Evolutionary conservation across 30 jellyfish, hydroid and myxozoan species (phyloP).

Genomic region (Sanderia malayensis): DNA sequence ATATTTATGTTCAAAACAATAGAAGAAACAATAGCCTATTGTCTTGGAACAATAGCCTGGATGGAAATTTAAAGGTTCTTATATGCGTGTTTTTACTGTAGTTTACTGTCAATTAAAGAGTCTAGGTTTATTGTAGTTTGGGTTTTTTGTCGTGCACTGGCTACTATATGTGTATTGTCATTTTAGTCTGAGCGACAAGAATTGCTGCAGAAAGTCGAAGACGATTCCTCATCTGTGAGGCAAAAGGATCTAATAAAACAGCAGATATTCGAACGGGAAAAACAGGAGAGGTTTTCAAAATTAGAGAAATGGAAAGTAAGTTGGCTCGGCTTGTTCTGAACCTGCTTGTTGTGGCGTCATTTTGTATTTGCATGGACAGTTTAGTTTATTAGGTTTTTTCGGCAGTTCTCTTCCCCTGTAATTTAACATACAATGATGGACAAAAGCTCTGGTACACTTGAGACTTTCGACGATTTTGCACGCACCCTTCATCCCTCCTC

Average conservation of each 20-base stretch:
- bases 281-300: conserved; percentile 49
- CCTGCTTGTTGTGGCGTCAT: no score
- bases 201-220: conserved; percentile 33
- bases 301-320: conserved; percentile 73
- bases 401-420: background rate
- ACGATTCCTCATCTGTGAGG: conserved; percentile 26
- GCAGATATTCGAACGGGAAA: conserved; percentile 60
- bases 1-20: no score
- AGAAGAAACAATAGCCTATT: no score
- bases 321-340: no score
- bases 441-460: no score
- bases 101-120: background rate
- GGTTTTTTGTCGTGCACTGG: background rate
- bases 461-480: background rate
- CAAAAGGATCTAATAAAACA: conserved; percentile 20
- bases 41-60: no score
- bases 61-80: no score
- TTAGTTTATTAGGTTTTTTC: background rate
- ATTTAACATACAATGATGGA: background rate
- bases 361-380: background rate
- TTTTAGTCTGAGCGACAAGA: conserved; percentile 60
- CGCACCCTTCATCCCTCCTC: background rate
- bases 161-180: background rate
- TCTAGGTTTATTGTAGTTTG: background rate
- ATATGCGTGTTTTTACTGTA: background rate